Conservation (phyloP, 2,888 invertebrate species). For the Limnephilus lunatus region DNA sequence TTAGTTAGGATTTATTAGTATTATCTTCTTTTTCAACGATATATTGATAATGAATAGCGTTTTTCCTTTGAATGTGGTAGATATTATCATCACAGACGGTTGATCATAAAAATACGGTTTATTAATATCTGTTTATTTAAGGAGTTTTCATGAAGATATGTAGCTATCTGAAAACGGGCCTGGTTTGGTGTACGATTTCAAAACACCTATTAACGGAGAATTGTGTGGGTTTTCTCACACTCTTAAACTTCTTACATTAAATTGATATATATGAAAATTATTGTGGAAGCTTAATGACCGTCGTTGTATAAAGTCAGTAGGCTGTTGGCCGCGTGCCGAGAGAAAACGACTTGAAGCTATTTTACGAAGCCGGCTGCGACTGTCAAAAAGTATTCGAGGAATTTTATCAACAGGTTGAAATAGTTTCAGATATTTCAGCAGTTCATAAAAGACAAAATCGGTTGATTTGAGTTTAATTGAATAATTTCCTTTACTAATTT, state of each 20-base stretch:
- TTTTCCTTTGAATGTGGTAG: neutral
- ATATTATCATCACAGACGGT: neutral
- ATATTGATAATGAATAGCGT: no score
- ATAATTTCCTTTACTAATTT: neutral
- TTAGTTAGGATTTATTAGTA: no score
- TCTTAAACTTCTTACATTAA: neutral
- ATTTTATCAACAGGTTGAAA: constrained; percentile 25
- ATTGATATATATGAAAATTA: constrained; percentile 2
- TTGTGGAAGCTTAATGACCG: constrained; percentile 20
- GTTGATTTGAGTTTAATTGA: neutral
- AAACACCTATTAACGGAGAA: constrained; percentile 2
- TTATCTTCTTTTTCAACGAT: no score
- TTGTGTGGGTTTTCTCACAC: neutral
- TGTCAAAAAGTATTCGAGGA: constrained; percentile 35
- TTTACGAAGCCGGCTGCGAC: constrained; percentile 35
- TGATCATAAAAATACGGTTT: no score
- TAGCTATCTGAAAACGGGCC: neutral
- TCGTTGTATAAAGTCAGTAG: constrained; percentile 35
- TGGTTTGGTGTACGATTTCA: neutral
- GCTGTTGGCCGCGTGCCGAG: constrained; percentile 40
- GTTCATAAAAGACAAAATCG: neutral
- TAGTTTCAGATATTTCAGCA: neutral
- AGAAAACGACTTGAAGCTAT: constrained; percentile 19
- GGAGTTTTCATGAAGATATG: neutral
- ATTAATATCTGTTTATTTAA: neutral